Evolutionary conservation across 2,797 vertebrate genomes (phyloP).

Genomic region (Sphenopsis melanotis): DNA sequence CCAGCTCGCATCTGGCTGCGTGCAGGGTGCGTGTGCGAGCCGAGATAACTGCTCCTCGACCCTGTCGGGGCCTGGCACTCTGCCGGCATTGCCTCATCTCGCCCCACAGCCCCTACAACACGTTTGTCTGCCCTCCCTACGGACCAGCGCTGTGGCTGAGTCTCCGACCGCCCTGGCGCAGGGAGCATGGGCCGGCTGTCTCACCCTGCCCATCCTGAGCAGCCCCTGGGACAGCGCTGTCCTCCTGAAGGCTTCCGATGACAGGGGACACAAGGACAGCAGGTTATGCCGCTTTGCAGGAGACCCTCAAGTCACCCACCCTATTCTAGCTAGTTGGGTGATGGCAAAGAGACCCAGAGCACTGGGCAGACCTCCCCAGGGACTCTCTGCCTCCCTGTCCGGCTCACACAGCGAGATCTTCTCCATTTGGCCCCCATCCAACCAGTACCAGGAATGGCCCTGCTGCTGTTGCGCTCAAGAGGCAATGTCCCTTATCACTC

Average conservation of each 20-base stretch:
- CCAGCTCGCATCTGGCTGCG: conserved; percentile 15
- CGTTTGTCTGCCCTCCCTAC: neutral
- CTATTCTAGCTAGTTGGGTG: accelerated
- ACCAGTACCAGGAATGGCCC: conserved; percentile 56
- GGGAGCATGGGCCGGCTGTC: accelerated
- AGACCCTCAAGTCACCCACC: neutral
- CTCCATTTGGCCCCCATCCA: conserved; percentile 5
- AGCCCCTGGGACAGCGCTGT: neutral
- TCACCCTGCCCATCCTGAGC: accelerated
- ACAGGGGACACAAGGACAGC: accelerated
- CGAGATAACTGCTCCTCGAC: conserved; percentile 15
- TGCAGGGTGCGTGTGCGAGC: conserved; percentile 14
- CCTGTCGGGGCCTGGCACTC: neutral
- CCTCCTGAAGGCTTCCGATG: accelerated
- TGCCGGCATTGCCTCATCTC: conserved; percentile 15
- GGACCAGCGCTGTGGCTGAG: accelerated
- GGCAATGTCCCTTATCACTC: conserved; percentile 64
- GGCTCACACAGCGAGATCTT: neutral
- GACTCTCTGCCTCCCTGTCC: neutral
- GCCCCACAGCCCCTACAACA: neutral
- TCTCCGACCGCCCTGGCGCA: accelerated
- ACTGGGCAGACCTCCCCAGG: neutral
- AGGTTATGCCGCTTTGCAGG: neutral
- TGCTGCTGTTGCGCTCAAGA: conserved; percentile 33
- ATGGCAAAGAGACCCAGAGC: accelerated